Percentiles rank a stretch among this genome's conserved stretches.
Conservation (phyloP, 2,888 invertebrate species). For the Nineta flava region DNA sequence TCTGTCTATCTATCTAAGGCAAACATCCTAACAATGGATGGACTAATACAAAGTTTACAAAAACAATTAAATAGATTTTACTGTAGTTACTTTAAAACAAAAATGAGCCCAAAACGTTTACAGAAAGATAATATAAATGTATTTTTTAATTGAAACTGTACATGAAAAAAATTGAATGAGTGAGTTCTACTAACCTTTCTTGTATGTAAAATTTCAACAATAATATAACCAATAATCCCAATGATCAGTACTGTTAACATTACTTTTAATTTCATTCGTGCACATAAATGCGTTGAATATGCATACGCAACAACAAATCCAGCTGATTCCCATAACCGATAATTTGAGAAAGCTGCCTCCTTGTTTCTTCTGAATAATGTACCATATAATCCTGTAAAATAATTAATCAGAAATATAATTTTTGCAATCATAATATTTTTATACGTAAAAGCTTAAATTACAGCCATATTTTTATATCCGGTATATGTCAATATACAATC, state of each 20-base stretch:
- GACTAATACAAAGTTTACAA: too few relatives aligned
- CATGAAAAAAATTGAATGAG: too few relatives aligned
- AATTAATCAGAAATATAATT: too few relatives aligned
- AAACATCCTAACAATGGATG: too few relatives aligned
- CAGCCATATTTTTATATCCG: background rate
- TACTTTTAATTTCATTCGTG: conserved; percentile 72
- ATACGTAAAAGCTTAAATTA: background rate
- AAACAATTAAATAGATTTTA: too few relatives aligned
- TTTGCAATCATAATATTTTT: too few relatives aligned
- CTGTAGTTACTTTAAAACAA: too few relatives aligned
- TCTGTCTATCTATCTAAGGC: too few relatives aligned
- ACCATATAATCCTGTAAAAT: conserved; percentile 60
- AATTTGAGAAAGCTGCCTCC: conserved; percentile 85
- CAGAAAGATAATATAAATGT: too few relatives aligned
- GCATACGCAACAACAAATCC: conserved; percentile 84
- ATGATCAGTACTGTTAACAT: conserved; percentile 58
- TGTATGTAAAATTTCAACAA: conserved; percentile 69
- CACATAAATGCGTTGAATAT: conserved; percentile 74
- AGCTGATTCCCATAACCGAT: conserved; percentile 75
- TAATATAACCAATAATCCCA: conserved; percentile 61
- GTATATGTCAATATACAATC: too few relatives aligned
- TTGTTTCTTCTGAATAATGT: conserved; percentile 75
- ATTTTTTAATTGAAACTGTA: too few relatives aligned
- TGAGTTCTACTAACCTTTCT: conserved; percentile 43
- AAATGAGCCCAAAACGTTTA: too few relatives aligned